These are phyloP conservation scores for Dipodomys ordii DNA, from an alignment of 2,113 vertebrate genomes.

Conservation along the genomic window DNA sequence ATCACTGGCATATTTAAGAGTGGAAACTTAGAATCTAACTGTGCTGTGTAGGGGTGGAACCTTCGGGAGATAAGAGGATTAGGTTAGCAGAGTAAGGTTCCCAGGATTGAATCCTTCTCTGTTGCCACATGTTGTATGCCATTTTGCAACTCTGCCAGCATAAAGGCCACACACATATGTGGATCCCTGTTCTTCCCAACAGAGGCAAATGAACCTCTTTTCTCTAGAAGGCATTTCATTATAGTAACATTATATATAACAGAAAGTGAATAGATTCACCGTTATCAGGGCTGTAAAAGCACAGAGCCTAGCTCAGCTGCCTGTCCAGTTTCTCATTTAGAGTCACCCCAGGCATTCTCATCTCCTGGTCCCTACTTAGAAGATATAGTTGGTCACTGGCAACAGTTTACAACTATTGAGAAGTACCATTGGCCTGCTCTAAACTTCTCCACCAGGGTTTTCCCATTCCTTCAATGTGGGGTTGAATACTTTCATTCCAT, in stretches of 20 bases:
- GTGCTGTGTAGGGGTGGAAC: not conserved
- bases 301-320: not conserved
- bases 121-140: not conserved
- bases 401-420: not conserved
- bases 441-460: not conserved
- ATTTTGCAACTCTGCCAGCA: not conserved
- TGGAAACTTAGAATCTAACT: not conserved
- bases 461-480: not conserved
- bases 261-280: not conserved
- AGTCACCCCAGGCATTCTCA: not conserved
- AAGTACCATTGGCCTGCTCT: not conserved
- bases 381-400: not conserved
- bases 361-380: not conserved
- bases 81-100: not conserved
- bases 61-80: not conserved
- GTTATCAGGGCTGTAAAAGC: not conserved
- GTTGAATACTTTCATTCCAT: not conserved
- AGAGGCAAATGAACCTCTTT: not conserved
- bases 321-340: not conserved
- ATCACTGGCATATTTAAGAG: not conserved
- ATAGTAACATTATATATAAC: not conserved
- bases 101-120: not conserved
- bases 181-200: not conserved
- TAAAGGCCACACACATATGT: not conserved
- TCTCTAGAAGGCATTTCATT: not conserved